Base-by-base conservation (phyloP, 2,113 vertebrate genomes). In the Hiodon tergisus region DNA sequence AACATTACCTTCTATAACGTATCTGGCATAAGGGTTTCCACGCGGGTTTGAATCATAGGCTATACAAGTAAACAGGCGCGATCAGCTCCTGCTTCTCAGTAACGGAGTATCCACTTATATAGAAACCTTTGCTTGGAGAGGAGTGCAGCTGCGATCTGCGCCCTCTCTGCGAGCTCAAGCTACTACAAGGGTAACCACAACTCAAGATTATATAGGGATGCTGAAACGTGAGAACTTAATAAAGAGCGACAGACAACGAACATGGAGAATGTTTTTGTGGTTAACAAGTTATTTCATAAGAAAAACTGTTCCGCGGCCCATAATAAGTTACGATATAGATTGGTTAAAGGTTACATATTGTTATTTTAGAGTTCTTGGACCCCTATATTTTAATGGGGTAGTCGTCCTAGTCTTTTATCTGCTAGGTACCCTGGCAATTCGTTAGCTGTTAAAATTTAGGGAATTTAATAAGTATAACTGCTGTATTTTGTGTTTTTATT, bases 111-210 rank as follows among this genome's bases (percentile, higher is more conserved):
- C 85, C 85, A 79, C 81, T 72, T 65, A 53, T 78, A 71, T 78
- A 78, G 75, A 75, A 81, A 81, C 83, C 81, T 47, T 77, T 70
- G 78, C 86, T 85, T 80, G 61, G 55, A 75, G 58, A 76, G 85
- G 90, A 85, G 85, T 82, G 86, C 87, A 85, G 85, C 85, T 69
- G 31, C 31, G 68, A 51, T 81, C 83, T 88, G 88, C 81, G 81
- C 83, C 73, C 81, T 72, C 81, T 79, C 77, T 47, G 78, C 14
- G 76, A 80, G 78, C 75, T 70, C 78, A 79, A 82, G 77, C 83
- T 84, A 90, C 89, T 89, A 88, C 85, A 83, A 76, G 86, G 78
- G 53, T 76, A 69, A 61, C 57, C 73, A 72, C 77, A 81, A 76
- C 68, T 79, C 59, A 71, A 31, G 70, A 71, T 62, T 66, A 65